phyloP scores from a whole-genome alignment of 1,140 invertebrate genomes.

The Aphelinus certus region DNA sequence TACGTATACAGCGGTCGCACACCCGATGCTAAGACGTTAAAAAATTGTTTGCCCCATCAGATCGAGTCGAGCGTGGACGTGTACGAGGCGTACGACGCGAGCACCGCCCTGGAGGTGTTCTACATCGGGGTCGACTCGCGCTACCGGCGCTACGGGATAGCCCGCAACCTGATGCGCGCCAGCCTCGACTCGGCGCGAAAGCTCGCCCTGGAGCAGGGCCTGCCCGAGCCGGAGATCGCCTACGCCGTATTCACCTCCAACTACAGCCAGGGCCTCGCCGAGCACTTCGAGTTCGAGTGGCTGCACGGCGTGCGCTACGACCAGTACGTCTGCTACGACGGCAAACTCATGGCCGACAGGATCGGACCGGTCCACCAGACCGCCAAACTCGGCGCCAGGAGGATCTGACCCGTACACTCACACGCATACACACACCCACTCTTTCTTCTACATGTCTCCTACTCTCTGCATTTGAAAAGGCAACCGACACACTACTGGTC shows the following conservation, averaged over 20 bases:
- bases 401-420: constrained; percentile 4
- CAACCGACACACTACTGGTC: too few species aligned
- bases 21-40: too few species aligned
- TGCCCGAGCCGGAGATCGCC: constrained; percentile 42
- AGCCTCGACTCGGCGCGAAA: constrained; percentile 44
- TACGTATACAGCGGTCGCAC: too few species aligned
- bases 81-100: constrained; percentile 47
- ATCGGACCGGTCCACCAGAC: constrained; percentile 48
- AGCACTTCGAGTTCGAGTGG: constrained; percentile 47
- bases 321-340: constrained; percentile 43
- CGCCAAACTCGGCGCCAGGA: constrained; percentile 40
- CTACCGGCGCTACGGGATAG: constrained; percentile 51
- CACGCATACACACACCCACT: neutral
- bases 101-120: constrained; percentile 50
- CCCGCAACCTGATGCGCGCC: constrained; percentile 40
- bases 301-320: constrained; percentile 45
- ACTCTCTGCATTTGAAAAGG: too few species aligned
- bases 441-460: neutral
- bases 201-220: constrained; percentile 18
- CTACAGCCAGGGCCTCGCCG: constrained; percentile 51
- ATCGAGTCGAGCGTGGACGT: constrained; percentile 49
- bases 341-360: constrained; percentile 50
- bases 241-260: constrained; percentile 52
- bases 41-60: constrained; percentile 27
- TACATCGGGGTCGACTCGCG: constrained; percentile 50